Percentiles rank a stretch among this genome's conserved stretches.
phyloP scores from a whole-genome alignment of 2,113 vertebrate genomes.

The Lampris incognitus region DNA sequence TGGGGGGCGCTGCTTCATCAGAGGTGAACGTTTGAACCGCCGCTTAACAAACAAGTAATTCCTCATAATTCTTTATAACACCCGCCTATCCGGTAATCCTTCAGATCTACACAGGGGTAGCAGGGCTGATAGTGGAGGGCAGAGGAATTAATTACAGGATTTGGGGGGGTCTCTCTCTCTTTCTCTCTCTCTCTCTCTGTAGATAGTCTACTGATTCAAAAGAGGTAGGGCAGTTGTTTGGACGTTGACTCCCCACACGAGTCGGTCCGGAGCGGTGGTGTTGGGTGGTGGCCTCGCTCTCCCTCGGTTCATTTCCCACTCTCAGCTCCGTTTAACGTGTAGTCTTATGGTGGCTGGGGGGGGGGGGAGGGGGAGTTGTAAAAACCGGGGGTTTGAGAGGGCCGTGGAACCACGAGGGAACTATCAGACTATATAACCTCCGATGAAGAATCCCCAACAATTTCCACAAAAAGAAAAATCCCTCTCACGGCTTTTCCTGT shows the following conservation, averaged over 20 bases:
- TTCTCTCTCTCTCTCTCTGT: not conserved
- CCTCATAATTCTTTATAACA: slow-evolving; percentile 66
- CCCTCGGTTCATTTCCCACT: slow-evolving; percentile 36
- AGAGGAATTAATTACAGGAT: slow-evolving; percentile 51
- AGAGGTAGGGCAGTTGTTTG: slow-evolving; percentile 35
- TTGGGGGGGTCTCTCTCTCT: not conserved
- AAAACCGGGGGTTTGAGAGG: slow-evolving; percentile 57
- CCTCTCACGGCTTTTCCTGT: slow-evolving; percentile 25
- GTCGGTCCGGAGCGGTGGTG: slow-evolving; percentile 22
- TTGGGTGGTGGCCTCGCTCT: slow-evolving; percentile 27
- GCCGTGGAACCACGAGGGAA: slow-evolving; percentile 38
- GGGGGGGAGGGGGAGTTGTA: slow-evolving; percentile 44
- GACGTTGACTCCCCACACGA: slow-evolving; percentile 50
- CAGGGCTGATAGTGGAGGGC: slow-evolving; percentile 59
- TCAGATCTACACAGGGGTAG: slow-evolving; percentile 62
- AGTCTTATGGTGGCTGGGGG: slow-evolving; percentile 48
- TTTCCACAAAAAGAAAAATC: slow-evolving; percentile 8
- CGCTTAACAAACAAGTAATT: slow-evolving; percentile 36
- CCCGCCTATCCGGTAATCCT: slow-evolving; percentile 62
- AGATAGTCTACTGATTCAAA: slow-evolving; percentile 12
- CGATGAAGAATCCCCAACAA: slow-evolving; percentile 32
- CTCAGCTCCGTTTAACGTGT: slow-evolving; percentile 67
- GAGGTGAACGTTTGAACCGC: slow-evolving; percentile 59
- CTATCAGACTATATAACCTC: slow-evolving; percentile 52
- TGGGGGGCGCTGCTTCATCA: slow-evolving; percentile 34